Conservation (phyloP, 2,797 vertebrate species). For the Tangara arthus region DNA sequence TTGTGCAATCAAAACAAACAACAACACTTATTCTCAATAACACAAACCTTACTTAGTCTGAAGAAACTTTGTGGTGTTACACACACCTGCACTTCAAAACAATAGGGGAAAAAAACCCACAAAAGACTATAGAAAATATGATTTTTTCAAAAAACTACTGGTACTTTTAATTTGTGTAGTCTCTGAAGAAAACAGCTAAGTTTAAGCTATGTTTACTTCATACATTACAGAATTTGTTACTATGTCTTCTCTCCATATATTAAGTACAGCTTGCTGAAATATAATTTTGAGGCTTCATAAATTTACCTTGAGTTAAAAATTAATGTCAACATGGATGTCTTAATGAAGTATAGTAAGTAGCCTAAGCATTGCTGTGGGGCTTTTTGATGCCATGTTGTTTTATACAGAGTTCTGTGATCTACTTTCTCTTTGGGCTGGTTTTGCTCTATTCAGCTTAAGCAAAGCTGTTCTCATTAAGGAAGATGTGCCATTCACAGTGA, state of each 20-base stretch:
- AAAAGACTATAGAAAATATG: background rate
- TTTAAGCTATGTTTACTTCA: background rate
- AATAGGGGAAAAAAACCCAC: background rate
- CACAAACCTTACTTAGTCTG: background rate
- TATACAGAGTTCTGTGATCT: background rate
- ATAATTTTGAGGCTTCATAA: background rate
- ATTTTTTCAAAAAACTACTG: background rate
- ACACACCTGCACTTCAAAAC: background rate
- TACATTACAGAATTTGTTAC: background rate
- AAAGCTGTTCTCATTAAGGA: background rate
- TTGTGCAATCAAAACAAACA: background rate
- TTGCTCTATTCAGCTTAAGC: background rate
- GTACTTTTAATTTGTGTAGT: background rate
- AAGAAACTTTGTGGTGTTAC: background rate
- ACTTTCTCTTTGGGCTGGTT: background rate
- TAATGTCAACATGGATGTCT: background rate
- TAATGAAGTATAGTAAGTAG: background rate
- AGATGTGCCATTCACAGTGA: background rate
- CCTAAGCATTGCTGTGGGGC: background rate
- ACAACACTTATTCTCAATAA: background rate
- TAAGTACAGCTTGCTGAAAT: background rate
- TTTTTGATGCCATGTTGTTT: background rate
- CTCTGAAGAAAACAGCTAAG: background rate
- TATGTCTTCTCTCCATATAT: background rate
- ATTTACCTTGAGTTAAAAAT: background rate